A percentile compares a stretch with the other conserved stretches of the same genome.
These are phyloP conservation scores for Virgularia gustaviana DNA, from an alignment of 92 coral and sea anemone species.

Conservation along the genomic window DNA sequence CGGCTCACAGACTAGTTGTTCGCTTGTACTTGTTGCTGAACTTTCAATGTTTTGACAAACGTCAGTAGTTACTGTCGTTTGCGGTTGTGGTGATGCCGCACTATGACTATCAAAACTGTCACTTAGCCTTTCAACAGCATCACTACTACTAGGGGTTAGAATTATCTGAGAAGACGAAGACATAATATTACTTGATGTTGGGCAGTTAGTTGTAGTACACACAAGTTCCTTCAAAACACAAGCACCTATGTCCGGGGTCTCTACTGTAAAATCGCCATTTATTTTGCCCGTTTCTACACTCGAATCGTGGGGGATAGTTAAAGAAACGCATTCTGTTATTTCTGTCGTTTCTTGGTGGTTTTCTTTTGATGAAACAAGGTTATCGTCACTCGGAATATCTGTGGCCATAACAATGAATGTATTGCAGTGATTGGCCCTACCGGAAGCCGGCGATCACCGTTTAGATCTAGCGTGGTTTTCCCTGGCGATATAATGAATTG, in stretches of 20 bases:
- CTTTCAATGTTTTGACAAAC: no score
- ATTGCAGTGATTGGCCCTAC: no score
- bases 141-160: background rate
- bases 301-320: background rate
- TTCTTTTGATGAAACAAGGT: no score
- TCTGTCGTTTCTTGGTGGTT: conserved; percentile 59
- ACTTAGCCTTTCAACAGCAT: background rate
- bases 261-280: background rate
- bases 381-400: no score
- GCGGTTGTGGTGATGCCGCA: background rate
- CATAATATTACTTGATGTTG: background rate
- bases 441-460: background rate
- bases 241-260: background rate
- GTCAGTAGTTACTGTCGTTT: no score
- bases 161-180: background rate
- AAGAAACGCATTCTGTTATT: conserved; percentile 5
- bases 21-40: background rate
- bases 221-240: background rate
- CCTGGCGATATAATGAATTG: conserved; percentile 36
- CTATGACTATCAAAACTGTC: background rate
- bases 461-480: background rate
- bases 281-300: background rate
- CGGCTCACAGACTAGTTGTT: background rate
- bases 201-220: background rate
- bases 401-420: no score